phyloP scores from a whole-genome alignment of 2,797 vertebrate species.

The Lepilemur ruficaudatus region DNA sequence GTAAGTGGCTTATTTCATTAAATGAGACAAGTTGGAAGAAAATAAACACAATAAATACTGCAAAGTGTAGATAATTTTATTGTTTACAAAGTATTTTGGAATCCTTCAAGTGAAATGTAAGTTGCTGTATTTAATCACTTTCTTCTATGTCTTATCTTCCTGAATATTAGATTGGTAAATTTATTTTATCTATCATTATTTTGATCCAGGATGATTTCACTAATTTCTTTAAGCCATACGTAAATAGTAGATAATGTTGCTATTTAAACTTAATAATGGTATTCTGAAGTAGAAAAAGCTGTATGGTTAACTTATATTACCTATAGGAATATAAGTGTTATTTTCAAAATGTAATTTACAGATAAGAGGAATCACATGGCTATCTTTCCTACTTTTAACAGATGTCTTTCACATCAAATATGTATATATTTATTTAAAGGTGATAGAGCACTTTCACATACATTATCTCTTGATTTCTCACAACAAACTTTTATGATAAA shows the following conservation, averaged over 20 bases:
- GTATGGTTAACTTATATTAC: neutral
- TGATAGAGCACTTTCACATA: neutral
- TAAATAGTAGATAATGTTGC: neutral
- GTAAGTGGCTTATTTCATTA: constrained; percentile 67
- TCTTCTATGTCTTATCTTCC: neutral
- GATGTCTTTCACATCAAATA: neutral
- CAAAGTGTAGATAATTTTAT: constrained; percentile 36
- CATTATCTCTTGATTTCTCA: neutral
- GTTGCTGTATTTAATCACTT: constrained; percentile 30
- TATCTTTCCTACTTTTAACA: neutral
- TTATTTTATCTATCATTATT: constrained; percentile 19
- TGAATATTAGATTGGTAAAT: constrained; percentile 15
- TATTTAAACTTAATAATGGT: neutral
- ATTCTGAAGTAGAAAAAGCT: neutral
- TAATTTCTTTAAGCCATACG: constrained; percentile 4
- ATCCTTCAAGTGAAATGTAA: constrained; percentile 24
- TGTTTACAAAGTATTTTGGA: constrained; percentile 56
- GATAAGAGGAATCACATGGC: neutral
- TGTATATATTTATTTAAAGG: neutral
- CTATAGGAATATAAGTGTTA: neutral
- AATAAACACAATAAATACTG: constrained; percentile 61
- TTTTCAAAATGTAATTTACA: constrained; percentile 39
- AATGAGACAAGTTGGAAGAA: constrained; percentile 57
- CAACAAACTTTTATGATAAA: neutral
- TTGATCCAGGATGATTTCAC: constrained; percentile 11